Percentiles rank a stretch among this genome's conserved stretches.
Conservation (phyloP, 1,140 invertebrate genomes). For the Belonocnema kinseyi region DNA sequence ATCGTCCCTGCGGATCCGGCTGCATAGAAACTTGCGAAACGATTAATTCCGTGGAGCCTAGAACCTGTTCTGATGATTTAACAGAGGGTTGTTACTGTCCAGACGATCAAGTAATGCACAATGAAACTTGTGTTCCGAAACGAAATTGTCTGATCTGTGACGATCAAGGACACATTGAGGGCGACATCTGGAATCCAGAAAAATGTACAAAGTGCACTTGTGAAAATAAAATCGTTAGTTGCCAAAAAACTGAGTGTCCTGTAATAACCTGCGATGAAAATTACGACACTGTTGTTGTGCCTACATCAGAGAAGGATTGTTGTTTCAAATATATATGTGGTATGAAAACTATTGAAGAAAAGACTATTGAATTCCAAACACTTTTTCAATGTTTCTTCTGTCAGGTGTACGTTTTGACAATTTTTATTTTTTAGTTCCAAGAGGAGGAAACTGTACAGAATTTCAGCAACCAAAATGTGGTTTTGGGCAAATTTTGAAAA, state of each 20-base stretch:
- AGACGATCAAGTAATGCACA: slow-evolving; percentile 77
- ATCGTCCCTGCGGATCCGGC: slow-evolving; percentile 80
- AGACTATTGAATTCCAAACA: neutral
- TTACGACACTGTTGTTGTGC: slow-evolving; percentile 74
- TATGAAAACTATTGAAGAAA: slow-evolving; percentile 62
- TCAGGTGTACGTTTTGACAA: neutral
- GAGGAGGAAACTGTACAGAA: slow-evolving; percentile 72
- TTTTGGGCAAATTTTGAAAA: slow-evolving; percentile 81
- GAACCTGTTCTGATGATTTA: slow-evolving; percentile 73
- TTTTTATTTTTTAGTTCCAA: slow-evolving; percentile 31
- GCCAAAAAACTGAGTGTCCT: slow-evolving; percentile 78
- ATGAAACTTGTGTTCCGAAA: slow-evolving; percentile 68
- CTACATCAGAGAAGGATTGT: slow-evolving; percentile 78
- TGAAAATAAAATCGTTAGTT: slow-evolving; percentile 74
- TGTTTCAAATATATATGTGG: slow-evolving; percentile 83
- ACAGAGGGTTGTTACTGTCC: slow-evolving; percentile 92
- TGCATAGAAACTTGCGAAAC: slow-evolving; percentile 82
- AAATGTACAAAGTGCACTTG: slow-evolving; percentile 88
- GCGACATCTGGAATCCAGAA: slow-evolving; percentile 81
- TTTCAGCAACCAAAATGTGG: slow-evolving; percentile 82
- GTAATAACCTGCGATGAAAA: slow-evolving; percentile 79
- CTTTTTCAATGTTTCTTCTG: slow-evolving; percentile 1
- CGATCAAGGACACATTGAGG: slow-evolving; percentile 78
- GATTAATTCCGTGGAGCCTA: neutral
- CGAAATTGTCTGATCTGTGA: slow-evolving; percentile 81